These are phyloP conservation scores for Panthera uncia DNA, from an alignment of 2,113 vertebrate genomes.

Conservation along the genomic window DNA sequence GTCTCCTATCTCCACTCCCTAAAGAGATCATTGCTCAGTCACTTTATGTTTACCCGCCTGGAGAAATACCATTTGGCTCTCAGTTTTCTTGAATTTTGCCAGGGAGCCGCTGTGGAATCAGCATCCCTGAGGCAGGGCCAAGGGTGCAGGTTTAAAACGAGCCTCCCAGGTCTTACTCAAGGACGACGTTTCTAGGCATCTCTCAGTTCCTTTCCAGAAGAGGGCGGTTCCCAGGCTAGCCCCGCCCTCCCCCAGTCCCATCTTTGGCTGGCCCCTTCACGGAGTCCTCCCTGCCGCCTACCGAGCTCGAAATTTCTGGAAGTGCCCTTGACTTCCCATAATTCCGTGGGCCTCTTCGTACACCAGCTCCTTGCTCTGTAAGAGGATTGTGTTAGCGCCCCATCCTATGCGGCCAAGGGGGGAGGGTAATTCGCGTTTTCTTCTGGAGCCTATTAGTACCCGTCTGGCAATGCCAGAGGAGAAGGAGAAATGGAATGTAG, in stretches of 20 bases:
- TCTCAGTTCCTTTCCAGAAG: neutral
- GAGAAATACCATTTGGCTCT: neutral
- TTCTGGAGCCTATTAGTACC: neutral
- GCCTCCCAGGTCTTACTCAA: too few species aligned
- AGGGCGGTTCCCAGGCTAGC: rapidly evolving
- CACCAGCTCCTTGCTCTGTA: neutral
- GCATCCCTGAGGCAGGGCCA: neutral
- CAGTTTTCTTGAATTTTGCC: neutral
- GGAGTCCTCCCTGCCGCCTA: neutral
- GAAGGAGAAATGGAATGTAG: neutral
- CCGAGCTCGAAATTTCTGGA: neutral
- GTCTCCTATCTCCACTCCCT: neutral
- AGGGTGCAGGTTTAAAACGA: neutral
- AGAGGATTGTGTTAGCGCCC: neutral
- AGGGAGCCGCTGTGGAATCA: neutral
- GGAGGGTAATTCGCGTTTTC: neutral
- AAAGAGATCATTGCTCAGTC: neutral
- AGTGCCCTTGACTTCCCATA: neutral
- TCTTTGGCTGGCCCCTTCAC: neutral
- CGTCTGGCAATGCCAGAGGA: neutral
- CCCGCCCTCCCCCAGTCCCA: neutral
- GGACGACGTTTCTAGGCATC: neutral
- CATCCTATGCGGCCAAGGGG: neutral
- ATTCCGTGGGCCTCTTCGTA: rapidly evolving
- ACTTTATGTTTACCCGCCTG: neutral